These are phyloP conservation scores for Lytechinus pictus DNA, from an alignment of 35 echinoderm and acorn worm genomes.

Conservation along the genomic window DNA sequence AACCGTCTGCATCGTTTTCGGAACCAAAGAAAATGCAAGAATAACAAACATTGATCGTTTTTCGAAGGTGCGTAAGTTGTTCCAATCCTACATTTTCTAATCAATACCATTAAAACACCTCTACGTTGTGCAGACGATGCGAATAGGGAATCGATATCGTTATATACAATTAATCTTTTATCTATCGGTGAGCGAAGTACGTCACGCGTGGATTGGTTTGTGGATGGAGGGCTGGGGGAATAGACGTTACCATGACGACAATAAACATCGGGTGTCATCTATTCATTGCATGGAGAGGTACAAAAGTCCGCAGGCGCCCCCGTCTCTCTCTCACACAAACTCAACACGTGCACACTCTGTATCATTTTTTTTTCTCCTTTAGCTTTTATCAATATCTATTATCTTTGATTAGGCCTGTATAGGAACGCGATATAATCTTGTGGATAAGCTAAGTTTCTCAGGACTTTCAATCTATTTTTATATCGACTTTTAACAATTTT, in stretches of 20 bases:
- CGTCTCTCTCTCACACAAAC: neutral
- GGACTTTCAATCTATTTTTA: too few relatives aligned
- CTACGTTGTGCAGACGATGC: neutral
- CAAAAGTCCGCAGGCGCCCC: neutral
- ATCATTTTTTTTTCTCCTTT: too few relatives aligned
- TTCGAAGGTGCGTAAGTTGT: neutral
- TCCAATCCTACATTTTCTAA: neutral
- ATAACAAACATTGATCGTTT: neutral
- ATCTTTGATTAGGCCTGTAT: too few relatives aligned
- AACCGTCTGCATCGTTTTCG: neutral
- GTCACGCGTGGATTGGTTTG: neutral
- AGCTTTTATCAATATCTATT: too few relatives aligned
- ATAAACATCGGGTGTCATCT: neutral
- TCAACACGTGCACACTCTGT: too few relatives aligned
- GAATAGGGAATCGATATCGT: neutral
- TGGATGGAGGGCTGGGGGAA: neutral
- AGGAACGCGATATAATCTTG: too few relatives aligned
- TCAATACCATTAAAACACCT: conserved; percentile 13
- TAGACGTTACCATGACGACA: neutral
- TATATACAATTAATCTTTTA: neutral
- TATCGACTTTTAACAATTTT: too few relatives aligned
- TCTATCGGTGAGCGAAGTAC: neutral
- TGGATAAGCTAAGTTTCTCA: too few relatives aligned
- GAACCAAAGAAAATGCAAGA: neutral
- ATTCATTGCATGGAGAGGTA: neutral